A percentile compares a stretch with the other conserved stretches of the same genome.
Conservation (phyloP, 2,797 vertebrate genomes). For the Pangasius mekongensis region DNA sequence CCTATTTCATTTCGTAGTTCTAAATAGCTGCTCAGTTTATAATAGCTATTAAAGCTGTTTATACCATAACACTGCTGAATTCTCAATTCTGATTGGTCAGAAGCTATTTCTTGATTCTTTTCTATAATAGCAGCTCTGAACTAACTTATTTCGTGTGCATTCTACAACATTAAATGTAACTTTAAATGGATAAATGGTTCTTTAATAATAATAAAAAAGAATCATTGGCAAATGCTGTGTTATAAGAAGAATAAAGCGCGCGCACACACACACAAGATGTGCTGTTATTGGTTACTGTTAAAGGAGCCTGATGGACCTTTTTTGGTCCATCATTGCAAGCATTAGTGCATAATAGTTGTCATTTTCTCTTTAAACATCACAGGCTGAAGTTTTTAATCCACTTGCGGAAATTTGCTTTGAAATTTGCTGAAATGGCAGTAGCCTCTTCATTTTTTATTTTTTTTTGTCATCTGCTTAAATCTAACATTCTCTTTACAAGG, state of each 20-base stretch:
- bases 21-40: not conserved
- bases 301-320: not conserved
- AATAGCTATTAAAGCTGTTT: not conserved
- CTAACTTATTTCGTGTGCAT: not conserved
- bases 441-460: not conserved
- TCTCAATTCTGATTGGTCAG: not conserved
- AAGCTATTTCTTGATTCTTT: not conserved
- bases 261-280: not conserved
- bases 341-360: not conserved
- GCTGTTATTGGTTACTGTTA: not conserved
- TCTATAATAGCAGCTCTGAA: not conserved
- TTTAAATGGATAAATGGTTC: not conserved
- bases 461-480: not conserved
- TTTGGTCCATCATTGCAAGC: not conserved
- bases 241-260: not conserved
- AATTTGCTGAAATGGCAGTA: not conserved
- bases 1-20: not conserved
- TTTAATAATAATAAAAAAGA: not conserved
- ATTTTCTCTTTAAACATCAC: not conserved
- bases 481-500: not conserved
- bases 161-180: not conserved
- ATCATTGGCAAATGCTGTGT: not conserved
- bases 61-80: not conserved
- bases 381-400: not conserved
- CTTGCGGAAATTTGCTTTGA: not conserved